Base-by-base conservation (phyloP, 2,888 invertebrate species). In the Heliconius charithonia region DNA sequence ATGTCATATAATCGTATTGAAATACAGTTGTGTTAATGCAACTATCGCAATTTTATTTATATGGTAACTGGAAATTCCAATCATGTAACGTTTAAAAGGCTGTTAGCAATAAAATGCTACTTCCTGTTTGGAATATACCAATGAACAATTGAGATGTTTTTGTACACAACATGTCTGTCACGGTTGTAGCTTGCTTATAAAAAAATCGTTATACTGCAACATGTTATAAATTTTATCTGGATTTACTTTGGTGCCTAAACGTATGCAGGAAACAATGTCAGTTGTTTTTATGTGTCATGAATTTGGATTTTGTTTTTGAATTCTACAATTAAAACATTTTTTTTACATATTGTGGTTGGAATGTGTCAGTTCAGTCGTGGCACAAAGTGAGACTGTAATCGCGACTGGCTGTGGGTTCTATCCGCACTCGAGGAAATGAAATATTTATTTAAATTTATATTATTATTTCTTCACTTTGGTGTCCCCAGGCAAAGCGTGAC, bases 41-140 rank as follows among this genome's bases (percentile, higher is more conserved):
- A n/a, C n/a, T n/a, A n/a, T n/a, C n/a, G n/a, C n/a, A n/a, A n/a
- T n/a, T n/a, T n/a, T n/a, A n/a, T n/a, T 32, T 7, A 32, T 32
- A 37, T n/a, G n/a, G 29, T 29, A 71, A 71, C 71, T 56, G 22
- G 56, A 71, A 4, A 32, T 71, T 71, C 56, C 51, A n/a, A 71
- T 71, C 62, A 73, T 62, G 32, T n/a, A 10, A 16, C 62, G n/a
- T 62, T 73, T 37, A 62, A 62, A 73, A 62, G 12, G 62, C 25
- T 73, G 25, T 73, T 62, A 56, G 37, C 59, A 62, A 73, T 73
- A 62, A 73, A 73, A 73, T 73, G n/a, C 32, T 37, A 62, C n/a
- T 73, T 73, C 62, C 37, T 62, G 73, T 73, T 73, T 73, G 59
- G 32, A 32, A 62, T 73, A 59, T 45, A 70, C 45, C 32, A 59